Evolutionary conservation across 2,888 invertebrate genomes (phyloP).

Genomic region (Acrobasis repandana): DNA sequence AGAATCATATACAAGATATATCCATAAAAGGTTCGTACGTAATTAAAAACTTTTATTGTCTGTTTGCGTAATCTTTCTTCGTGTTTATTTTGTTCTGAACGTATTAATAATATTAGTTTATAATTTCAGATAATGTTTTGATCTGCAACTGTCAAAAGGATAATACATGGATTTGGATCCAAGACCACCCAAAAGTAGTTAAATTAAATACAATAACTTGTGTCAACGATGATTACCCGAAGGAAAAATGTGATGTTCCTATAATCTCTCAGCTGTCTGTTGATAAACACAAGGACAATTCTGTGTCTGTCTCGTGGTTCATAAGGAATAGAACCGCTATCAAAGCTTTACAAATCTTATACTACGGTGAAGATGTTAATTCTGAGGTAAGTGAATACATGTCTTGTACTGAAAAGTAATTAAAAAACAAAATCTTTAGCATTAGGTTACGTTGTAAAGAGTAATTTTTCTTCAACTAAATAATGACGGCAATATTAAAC

Average conservation of each 20-base stretch:
- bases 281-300: conserved; percentile 93
- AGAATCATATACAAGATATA: conserved; percentile 91
- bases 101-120: conserved; percentile 3
- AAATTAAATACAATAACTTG: conserved; percentile 63
- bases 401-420: background rate
- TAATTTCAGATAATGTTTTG: conserved; percentile 90
- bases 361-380: conserved; percentile 82
- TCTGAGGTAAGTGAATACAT: conserved; percentile 49
- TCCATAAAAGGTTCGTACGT: conserved; percentile 88
- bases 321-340: conserved; percentile 93
- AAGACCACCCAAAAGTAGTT: conserved; percentile 88
- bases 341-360: conserved; percentile 91
- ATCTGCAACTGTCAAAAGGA: conserved; percentile 95
- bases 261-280: conserved; percentile 92
- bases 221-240: conserved; percentile 69
- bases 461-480: too few relatives aligned
- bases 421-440: too few relatives aligned
- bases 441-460: too few relatives aligned
- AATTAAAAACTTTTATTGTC: background rate
- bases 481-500: too few relatives aligned
- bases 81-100: background rate
- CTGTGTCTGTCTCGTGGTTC: conserved; percentile 94
- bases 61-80: background rate
- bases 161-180: conserved; percentile 96
- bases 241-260: conserved; percentile 84